Base-by-base conservation (phyloP, 1,140 invertebrate genomes). In the Procambarus clarkii region DNA sequence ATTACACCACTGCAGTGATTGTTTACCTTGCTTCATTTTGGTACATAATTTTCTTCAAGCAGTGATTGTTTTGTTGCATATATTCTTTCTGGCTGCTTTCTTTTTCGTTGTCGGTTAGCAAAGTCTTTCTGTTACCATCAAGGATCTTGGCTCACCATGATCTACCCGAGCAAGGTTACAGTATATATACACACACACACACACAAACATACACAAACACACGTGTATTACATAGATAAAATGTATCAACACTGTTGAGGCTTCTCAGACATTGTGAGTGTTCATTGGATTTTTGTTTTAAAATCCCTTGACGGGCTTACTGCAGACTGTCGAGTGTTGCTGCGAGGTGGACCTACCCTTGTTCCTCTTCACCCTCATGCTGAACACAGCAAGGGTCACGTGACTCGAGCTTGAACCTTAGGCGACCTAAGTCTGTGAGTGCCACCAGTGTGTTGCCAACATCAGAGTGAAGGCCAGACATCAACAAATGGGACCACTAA, bases 301-400 rank as follows among this genome's bases (percentile, higher is more conserved):
- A 76, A 71, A 34, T 86, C 71, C 71, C 69, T 76, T 86, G 84
- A 64, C 69, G 69, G 54, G 46, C 58, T 64, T 76, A 76, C 45
- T 76, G 84, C 84, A 86, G 84, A 76, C 69, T 86, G 84, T 86
- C 69, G 71, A 24, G 84, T 86, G 84, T 86, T 86, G 84, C 84
- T 86, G 84, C 84, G 71, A 48, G 84, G 84, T 46, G 84, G 84
- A 50, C 84, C 84, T 48, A 48, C 84, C 69, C 84, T 86, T 46
- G 69, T 45, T 74, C 84, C 84, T 54, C 71, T 86, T 54, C 84
- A 71, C n/a, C 74, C 84, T 69, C 45, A 15, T 76, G 84, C 74
- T 76, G 74, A 77, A 76, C 84, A 86, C 69, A 76, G 84, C 45
- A 86, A 74, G 84, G 84, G 71, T 86, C 84, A 76, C n/a, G 84